Evolutionary conservation across 2,888 invertebrate species (phyloP), one percentile per base, ranked within the genome.

Genomic region (Epinotia bilunana): DNA sequence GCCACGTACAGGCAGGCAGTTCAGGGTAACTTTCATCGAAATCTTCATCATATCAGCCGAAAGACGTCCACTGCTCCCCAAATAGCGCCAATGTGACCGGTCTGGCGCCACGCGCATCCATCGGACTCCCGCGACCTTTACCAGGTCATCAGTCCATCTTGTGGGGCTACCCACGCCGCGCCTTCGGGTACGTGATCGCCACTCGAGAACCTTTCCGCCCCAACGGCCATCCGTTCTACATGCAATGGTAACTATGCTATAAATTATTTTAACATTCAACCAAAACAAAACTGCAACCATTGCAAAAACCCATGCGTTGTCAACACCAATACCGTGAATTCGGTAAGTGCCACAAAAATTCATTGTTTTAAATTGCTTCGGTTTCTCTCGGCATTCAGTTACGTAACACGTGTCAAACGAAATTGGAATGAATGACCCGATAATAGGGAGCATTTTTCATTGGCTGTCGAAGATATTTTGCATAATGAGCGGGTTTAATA

Each of bases 401-500:
- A 72, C 70, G 57, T 72, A 74, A 28, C 69, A 18, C 58, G n/a
- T 58, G 65, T 76, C 79, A 82, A 76, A 77, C 75, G 62, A 84
- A 83, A 86, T 82, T 84, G 83, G 82, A 79, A 83, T 84, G 82
- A 83, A 84, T 82, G 72, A 68, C 78, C 70, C 65, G n/a, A 75
- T 46, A 55, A 83, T 82, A 83, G 80, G 78, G 79, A 74, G 81
- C 79, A 83, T 84, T 85, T 87, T 86, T 83, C 84, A 83, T 76
- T 82, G 84, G 72, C 77, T 58, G 64, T 76, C 64, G 69, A 70
- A 61, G 68, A 76, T 79, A 83, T 86, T 88, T 86, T 86, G 84
- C 86, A 88, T 89, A 89, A 88, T 87, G 84, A 86, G 80, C 79
- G 78, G 80, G 82, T 49, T 80, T 82, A 86, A 86, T 86, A 87